phyloP scores from a whole-genome alignment of 2,113 vertebrate genomes.

The Rhagologus leucostigma region DNA sequence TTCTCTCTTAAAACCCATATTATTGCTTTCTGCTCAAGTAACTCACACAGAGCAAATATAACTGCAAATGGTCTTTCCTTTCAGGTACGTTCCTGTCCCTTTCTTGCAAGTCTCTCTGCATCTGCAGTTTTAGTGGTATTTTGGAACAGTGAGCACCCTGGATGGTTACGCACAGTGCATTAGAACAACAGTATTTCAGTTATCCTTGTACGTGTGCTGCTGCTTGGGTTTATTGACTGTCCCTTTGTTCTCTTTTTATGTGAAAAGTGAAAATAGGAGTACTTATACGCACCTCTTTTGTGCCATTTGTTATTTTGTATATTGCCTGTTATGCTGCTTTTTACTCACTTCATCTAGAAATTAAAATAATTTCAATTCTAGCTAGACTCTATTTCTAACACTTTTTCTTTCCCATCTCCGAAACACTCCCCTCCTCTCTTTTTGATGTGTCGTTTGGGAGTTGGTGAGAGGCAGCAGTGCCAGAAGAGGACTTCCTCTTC shows the following conservation, averaged over 20 bases:
- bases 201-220: not conserved
- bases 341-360: conserved; percentile 12
- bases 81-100: conserved; percentile 10
- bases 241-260: conserved; percentile 36
- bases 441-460: not conserved
- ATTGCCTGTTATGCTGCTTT: not conserved
- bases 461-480: not conserved
- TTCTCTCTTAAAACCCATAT: not conserved
- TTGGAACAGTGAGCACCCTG: not conserved
- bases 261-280: not conserved
- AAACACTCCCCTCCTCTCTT: not conserved
- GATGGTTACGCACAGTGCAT: not conserved
- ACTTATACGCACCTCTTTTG: not conserved
- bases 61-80: not conserved
- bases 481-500: not conserved
- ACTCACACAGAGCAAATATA: not conserved
- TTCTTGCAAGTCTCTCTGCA: not conserved
- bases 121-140: not conserved
- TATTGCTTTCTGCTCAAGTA: not conserved
- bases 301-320: not conserved
- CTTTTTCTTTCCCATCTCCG: not conserved
- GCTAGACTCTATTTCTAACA: not conserved
- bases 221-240: conserved; percentile 6
- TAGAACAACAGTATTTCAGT: not conserved
- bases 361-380: conserved; percentile 24